Conservation (phyloP, 2,888 invertebrate genomes). For the Ochropacha duplaris region DNA sequence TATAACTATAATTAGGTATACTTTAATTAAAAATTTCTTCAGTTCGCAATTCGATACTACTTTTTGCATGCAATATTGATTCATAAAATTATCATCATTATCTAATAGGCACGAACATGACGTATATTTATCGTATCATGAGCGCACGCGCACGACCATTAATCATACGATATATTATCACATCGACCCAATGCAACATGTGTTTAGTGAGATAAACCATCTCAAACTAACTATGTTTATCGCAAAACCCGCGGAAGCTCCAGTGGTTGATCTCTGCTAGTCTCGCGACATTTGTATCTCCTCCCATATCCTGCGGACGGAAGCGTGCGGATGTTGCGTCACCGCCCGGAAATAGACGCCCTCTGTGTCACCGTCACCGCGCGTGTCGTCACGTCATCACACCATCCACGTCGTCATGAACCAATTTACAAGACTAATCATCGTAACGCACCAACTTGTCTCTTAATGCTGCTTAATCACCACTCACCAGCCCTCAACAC, state of each 20-base stretch:
- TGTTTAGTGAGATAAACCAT: not conserved
- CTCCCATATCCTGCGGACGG: constrained; percentile 73
- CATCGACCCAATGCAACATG: not conserved
- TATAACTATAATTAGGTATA: no score
- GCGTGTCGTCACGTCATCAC: constrained; percentile 44
- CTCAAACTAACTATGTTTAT: constrained; percentile 23
- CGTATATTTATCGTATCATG: not conserved
- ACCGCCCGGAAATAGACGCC: constrained; percentile 77
- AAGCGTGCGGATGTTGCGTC: constrained; percentile 77
- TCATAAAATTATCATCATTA: not conserved
- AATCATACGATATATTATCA: not conserved
- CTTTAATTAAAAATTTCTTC: not conserved
- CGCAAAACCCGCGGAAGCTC: constrained; percentile 64
- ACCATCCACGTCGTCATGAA: constrained; percentile 21
- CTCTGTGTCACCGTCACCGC: constrained; percentile 77
- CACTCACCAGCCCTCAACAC: constrained; percentile 12
- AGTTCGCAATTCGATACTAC: not conserved
- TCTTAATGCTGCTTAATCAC: constrained; percentile 30
- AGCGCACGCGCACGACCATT: not conserved
- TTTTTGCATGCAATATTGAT: not conserved
- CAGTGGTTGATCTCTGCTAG: constrained; percentile 57
- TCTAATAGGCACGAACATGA: not conserved
- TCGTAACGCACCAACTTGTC: constrained; percentile 19
- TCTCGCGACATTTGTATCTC: constrained; percentile 61
- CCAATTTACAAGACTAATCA: constrained; percentile 28